These are phyloP conservation scores for Tetranychus urticae DNA, from an alignment of 1,140 invertebrate genomes.

Conservation along the genomic window DNA sequence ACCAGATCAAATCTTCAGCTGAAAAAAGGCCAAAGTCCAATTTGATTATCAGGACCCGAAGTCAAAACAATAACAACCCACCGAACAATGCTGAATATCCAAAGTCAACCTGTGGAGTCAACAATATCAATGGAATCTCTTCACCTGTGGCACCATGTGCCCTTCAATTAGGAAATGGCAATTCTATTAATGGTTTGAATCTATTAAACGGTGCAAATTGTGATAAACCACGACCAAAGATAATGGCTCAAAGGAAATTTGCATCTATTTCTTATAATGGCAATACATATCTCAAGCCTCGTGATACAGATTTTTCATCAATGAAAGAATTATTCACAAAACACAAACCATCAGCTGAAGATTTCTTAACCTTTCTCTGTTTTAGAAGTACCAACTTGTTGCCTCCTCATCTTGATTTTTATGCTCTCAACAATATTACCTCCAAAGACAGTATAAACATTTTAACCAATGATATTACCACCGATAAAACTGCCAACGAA, in stretches of 20 bases:
- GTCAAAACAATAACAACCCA: too few species aligned
- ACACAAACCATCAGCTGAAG: not conserved
- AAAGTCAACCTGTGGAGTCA: too few species aligned
- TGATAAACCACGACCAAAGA: not conserved
- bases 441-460: not conserved
- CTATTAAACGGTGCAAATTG: not conserved
- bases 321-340: not conserved
- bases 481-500: not conserved
- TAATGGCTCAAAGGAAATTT: not conserved
- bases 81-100: too few species aligned
- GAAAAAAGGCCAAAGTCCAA: too few species aligned
- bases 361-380: not conserved
- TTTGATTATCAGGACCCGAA: too few species aligned
- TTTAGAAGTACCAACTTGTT: not conserved
- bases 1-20: too few species aligned
- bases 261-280: not conserved
- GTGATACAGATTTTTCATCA: not conserved
- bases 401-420: not conserved
- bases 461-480: not conserved
- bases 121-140: too few species aligned
- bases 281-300: not conserved
- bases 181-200: too few species aligned
- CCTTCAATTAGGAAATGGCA: too few species aligned
- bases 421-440: not conserved
- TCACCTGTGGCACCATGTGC: too few species aligned